phyloP scores from a whole-genome alignment of 2,113 vertebrate genomes.

The Rana temporaria region DNA sequence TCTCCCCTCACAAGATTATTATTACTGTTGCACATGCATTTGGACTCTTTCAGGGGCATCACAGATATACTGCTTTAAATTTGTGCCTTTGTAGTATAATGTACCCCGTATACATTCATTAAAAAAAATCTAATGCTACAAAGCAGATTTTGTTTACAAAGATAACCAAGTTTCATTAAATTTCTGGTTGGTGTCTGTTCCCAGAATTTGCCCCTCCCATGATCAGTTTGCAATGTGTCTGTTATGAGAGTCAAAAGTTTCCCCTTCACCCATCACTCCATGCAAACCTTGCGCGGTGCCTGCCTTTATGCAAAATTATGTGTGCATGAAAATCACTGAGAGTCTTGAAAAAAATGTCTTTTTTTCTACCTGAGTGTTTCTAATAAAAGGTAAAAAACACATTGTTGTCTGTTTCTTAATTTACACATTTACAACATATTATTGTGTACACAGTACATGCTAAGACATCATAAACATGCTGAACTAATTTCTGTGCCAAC shows the following conservation, averaged over 20 bases:
- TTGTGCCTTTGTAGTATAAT: background rate
- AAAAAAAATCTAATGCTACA: constrained; percentile 23
- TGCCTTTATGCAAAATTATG: constrained; percentile 55
- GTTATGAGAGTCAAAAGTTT: constrained; percentile 9
- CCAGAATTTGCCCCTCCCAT: constrained; percentile 25
- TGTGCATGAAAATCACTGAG: constrained; percentile 50
- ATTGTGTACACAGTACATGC: too few species aligned
- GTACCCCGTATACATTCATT: background rate
- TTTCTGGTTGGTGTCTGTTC: constrained; percentile 27
- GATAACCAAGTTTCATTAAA: constrained; percentile 2
- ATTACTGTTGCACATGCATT: constrained; percentile 15
- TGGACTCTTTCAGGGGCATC: constrained; percentile 2
- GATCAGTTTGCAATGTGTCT: constrained; percentile 42
- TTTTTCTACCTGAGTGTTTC: constrained; percentile 52
- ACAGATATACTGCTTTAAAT: constrained; percentile 23
- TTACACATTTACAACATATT: too few species aligned
- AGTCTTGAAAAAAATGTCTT: constrained; percentile 41
- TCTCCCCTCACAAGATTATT: background rate
- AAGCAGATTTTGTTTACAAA: constrained; percentile 6
- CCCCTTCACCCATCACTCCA: constrained; percentile 7
- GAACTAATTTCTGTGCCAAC: too few species aligned
- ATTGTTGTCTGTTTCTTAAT: too few species aligned
- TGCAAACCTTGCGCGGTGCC: constrained; percentile 42
- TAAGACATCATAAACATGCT: too few species aligned
- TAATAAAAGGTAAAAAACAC: constrained; percentile 40